Base-by-base conservation (phyloP, 2,797 vertebrate species). In the Bradypodion pumilum region DNA sequence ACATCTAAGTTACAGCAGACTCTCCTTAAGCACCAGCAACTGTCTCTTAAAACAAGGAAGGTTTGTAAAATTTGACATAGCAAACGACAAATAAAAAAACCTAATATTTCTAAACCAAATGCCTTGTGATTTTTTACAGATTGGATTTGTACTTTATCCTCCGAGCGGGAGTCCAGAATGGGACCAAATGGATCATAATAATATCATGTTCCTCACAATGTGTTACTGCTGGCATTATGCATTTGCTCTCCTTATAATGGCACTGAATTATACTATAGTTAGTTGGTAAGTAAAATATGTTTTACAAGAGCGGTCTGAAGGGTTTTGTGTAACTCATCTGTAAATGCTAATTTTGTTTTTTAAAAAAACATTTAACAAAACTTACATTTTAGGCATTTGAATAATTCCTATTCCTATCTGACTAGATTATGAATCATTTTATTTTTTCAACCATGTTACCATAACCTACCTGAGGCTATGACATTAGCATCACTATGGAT, bases 201-300 rank as follows among this genome's bases (percentile, higher is more conserved):
- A 98, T 82, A 89, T 96, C 91, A 97, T 98, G 97, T 99, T 99
- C 90, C 85, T 99, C 86, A 97, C 97, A 80, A 96, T 99, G 95
- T 98, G 98, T 89, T 98, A 96, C 92, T 99, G 98, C 89, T 99
- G 98, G 98, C 98, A 99, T 94, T 97, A 98, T 0, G 97, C 96
- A 62, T 94, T 97, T 78, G 93, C 95, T 87, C 91, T 98, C 94
- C 86, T 98, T 79, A 60, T 96, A 40, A 94, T 97, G 80, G 95
- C 96, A 88, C 74, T 94, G 83, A 94, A 97, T 93, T 98, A 97
- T 87, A 95, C 95, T 90, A 93, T 97, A 9, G 88, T 98, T 90
- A 96, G 84, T 91, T 98, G 98, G 99, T 99, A 93, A 97, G 97
- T 94, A 84, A 62, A 69, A 35, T 74, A 59, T 52, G 81, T 35